A percentile compares a stretch with the other conserved stretches of the same genome.
Evolutionary conservation across 2,888 invertebrate genomes (phyloP).

Genomic region (Campaea margaritaria): DNA sequence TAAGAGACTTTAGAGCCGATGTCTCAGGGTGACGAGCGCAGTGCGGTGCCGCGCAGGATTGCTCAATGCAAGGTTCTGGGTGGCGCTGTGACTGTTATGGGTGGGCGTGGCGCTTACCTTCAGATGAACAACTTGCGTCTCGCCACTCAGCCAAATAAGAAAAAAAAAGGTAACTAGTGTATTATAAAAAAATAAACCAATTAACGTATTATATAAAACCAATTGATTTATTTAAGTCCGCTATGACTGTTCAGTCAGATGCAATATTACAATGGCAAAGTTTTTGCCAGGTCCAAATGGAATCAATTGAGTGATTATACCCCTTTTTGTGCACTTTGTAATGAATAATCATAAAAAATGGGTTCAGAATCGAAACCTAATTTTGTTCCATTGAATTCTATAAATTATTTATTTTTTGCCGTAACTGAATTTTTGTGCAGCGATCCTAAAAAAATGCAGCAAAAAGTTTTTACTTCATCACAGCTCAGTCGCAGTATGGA

Average conservation of each 20-base stretch:
- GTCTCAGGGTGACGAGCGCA: too few relatives aligned
- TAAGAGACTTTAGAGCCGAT: too few relatives aligned
- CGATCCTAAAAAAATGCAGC: slow-evolving; percentile 29
- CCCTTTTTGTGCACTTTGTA: slow-evolving; percentile 28
- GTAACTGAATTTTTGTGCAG: slow-evolving; percentile 30
- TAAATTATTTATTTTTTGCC: slow-evolving; percentile 29
- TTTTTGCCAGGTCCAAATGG: slow-evolving; percentile 19
- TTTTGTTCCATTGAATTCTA: slow-evolving; percentile 24
- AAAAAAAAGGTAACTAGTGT: too few relatives aligned
- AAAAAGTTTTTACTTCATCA: slow-evolving; percentile 30
- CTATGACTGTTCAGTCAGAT: neutral
- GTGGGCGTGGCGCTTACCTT: too few relatives aligned
- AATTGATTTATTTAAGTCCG: too few relatives aligned
- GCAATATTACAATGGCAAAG: slow-evolving; percentile 10
- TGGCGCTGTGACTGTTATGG: too few relatives aligned
- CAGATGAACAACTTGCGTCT: too few relatives aligned
- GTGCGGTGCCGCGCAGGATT: too few relatives aligned
- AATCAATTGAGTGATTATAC: slow-evolving; percentile 38
- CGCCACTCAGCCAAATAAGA: too few relatives aligned
- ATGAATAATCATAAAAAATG: slow-evolving; percentile 26
- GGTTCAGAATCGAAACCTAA: slow-evolving; percentile 26
- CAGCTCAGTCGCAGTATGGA: neutral
- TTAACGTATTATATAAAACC: too few relatives aligned
- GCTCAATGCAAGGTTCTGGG: too few relatives aligned
- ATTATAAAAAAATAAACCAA: too few relatives aligned